A percentile compares a stretch with the other conserved stretches of the same genome.
These are phyloP conservation scores for Sycophila sp. DNA, from an alignment of 1,140 invertebrate species.

Conservation along the genomic window DNA sequence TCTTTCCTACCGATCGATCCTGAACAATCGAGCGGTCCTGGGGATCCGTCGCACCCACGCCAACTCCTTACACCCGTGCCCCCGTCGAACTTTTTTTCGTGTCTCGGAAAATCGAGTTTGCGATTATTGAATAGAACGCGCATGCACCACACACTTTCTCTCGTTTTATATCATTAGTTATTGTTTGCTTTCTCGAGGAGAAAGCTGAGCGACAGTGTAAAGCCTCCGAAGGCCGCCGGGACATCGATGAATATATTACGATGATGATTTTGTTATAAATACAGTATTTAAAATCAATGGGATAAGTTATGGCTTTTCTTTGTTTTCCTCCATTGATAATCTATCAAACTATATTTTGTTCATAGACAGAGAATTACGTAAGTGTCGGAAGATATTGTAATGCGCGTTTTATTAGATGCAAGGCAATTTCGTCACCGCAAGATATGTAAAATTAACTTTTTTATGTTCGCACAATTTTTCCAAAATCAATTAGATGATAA, in stretches of 20 bases:
- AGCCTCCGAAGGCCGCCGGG: neutral
- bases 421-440: too few relatives aligned
- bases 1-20: neutral
- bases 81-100: neutral
- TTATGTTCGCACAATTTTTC: too few relatives aligned
- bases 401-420: too few relatives aligned
- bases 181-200: conserved; percentile 30
- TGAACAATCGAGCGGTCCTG: too few relatives aligned
- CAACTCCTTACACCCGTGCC: neutral
- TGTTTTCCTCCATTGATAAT: too few relatives aligned
- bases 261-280: conserved; percentile 12
- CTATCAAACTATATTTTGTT: too few relatives aligned
- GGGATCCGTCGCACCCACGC: conserved; percentile 14
- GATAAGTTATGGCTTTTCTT: too few relatives aligned
- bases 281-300: neutral
- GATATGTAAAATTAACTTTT: too few relatives aligned
- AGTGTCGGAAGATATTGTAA: too few relatives aligned
- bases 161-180: conserved; percentile 30
- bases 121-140: conserved; percentile 18
- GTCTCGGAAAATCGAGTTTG: conserved; percentile 19
- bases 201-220: conserved; percentile 9
- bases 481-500: too few relatives aligned
- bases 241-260: neutral
- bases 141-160: conserved; percentile 10
- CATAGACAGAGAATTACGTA: too few relatives aligned